Evolutionary conservation across 30 jellyfish, hydroid and myxozoan genomes (phyloP).

Genomic region (Aurelia coerulea): DNA sequence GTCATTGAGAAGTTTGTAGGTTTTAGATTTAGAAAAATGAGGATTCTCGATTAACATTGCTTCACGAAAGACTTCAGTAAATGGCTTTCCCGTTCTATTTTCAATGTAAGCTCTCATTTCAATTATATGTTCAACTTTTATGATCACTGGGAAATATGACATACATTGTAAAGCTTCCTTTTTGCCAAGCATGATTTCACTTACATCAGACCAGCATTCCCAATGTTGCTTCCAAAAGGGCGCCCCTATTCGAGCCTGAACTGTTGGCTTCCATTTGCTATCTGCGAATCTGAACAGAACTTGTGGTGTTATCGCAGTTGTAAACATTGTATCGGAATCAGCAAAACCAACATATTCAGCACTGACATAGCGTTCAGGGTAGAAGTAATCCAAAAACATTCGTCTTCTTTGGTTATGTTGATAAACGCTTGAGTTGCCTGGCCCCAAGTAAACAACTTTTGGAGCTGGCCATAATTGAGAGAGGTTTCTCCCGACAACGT

Average conservation of each 20-base stretch:
- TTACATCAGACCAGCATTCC: conserved; percentile 1
- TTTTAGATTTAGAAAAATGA: too few relatives aligned
- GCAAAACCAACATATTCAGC: conserved; percentile 63
- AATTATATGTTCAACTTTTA: conserved; percentile 31
- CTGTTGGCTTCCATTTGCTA: not conserved
- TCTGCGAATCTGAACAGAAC: not conserved
- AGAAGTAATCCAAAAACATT: conserved; percentile 23
- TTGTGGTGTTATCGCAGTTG: conserved; percentile 43
- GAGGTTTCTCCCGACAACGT: conserved; percentile 14
- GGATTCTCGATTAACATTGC: not conserved
- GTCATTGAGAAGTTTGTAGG: not conserved
- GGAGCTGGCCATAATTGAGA: conserved; percentile 9
- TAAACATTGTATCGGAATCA: conserved; percentile 54
- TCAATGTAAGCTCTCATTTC: conserved; percentile 36
- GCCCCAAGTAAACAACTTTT: conserved; percentile 19
- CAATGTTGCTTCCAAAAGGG: not conserved
- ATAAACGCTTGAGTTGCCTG: not conserved
- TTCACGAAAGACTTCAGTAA: conserved; percentile 34
- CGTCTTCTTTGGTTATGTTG: conserved; percentile 5
- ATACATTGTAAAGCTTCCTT: conserved; percentile 21
- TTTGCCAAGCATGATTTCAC: conserved; percentile 2
- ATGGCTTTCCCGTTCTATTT: conserved; percentile 21
- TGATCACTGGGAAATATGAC: conserved; percentile 33
- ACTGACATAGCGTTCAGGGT: not conserved
- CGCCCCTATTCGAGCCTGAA: conserved; percentile 1